Conservation (phyloP, 2,888 invertebrate species). For the Ormyrus pomaceus region DNA sequence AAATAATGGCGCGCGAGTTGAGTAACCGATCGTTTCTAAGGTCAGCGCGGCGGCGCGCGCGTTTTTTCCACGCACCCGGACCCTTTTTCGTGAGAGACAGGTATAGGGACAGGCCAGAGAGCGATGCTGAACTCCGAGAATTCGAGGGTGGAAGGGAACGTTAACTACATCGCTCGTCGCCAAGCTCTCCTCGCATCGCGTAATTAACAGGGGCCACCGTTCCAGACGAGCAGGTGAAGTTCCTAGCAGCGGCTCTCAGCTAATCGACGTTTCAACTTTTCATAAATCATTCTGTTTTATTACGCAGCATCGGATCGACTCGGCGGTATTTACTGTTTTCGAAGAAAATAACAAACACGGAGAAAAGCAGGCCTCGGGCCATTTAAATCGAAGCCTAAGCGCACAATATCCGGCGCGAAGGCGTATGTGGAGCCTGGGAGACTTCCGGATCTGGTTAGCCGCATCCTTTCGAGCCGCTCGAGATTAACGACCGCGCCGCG, state of each 20-base stretch:
- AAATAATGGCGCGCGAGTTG: neutral
- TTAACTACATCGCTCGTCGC: conserved; percentile 20
- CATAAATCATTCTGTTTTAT: neutral
- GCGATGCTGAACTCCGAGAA: neutral
- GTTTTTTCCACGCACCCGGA: neutral
- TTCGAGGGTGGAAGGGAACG: conserved; percentile 13
- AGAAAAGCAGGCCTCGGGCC: neutral
- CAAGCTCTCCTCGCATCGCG: conserved; percentile 52
- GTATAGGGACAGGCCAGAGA: conserved; percentile 15
- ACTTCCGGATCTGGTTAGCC: conserved; percentile 68
- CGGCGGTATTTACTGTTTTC: no score
- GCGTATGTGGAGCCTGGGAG: conserved; percentile 5
- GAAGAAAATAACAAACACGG: neutral
- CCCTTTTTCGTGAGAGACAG: conserved; percentile 7
- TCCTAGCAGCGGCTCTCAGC: conserved; percentile 59
- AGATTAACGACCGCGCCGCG: conserved; percentile 41
- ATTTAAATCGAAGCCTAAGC: conserved; percentile 38
- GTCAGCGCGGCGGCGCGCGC: neutral
- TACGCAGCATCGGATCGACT: neutral
- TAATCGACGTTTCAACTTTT: neutral
- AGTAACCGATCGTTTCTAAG: conserved; percentile 27
- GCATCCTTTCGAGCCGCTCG: conserved; percentile 60
- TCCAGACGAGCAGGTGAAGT: conserved; percentile 63
- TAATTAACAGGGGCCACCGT: conserved; percentile 66
- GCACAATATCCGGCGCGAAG: conserved; percentile 34